Percentiles rank a stretch among this genome's conserved stretches.
These are phyloP conservation scores for Leptogaster cylindrica DNA, from an alignment of 2,888 invertebrate genomes.

Conservation along the genomic window DNA sequence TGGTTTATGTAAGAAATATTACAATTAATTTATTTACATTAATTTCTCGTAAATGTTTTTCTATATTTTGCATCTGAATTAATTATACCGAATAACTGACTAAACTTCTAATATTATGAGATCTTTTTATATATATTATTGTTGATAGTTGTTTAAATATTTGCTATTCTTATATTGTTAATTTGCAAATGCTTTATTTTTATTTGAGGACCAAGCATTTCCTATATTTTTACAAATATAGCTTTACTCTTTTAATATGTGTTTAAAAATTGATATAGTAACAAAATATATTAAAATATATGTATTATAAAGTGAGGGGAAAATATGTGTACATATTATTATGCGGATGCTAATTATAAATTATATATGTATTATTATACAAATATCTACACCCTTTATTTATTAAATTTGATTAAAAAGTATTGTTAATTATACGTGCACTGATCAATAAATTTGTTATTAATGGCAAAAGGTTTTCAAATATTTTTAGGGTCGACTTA, in stretches of 20 bases:
- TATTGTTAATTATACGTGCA: conserved; percentile 45
- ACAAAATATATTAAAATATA: conserved; percentile 19
- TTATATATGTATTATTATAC: conserved; percentile 21
- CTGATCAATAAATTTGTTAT: conserved; percentile 45
- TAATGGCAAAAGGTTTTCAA: too few relatives aligned
- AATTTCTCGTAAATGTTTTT: too few relatives aligned
- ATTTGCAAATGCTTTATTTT: not conserved
- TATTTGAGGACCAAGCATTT: conserved; percentile 15
- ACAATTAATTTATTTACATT: too few relatives aligned
- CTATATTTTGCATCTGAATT: conserved; percentile 8
- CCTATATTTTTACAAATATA: conserved; percentile 22
- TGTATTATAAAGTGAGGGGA: too few relatives aligned
- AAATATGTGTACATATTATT: conserved; percentile 31
- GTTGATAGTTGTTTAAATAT: conserved; percentile 31
- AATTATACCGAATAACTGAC: not conserved
- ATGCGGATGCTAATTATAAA: conserved; percentile 24
- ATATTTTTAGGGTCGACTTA: too few relatives aligned
- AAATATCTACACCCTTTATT: conserved; percentile 33
- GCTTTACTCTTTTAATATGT: conserved; percentile 28
- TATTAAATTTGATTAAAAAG: conserved; percentile 40
- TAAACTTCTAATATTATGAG: too few relatives aligned
- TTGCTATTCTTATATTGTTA: conserved; percentile 32
- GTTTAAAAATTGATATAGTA: conserved; percentile 17
- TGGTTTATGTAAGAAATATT: too few relatives aligned
- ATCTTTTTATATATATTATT: not conserved